Conservation (phyloP, 2,797 vertebrate species). For the Coregonus ussuriensis region DNA sequence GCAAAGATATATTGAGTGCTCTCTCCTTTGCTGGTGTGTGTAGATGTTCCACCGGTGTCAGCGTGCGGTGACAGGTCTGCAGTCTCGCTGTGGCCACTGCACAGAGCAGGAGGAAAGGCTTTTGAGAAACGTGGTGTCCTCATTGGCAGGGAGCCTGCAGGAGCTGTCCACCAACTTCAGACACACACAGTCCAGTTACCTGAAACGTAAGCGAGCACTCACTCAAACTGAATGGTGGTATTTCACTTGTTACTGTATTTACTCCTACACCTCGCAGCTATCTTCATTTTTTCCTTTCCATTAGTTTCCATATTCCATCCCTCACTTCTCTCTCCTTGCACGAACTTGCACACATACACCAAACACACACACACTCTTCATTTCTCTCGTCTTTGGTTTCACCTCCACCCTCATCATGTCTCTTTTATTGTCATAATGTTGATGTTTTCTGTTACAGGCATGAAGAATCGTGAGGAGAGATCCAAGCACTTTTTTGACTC, state of each 20-base stretch:
- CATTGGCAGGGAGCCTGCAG: constrained; percentile 93
- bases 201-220: constrained; percentile 87
- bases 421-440: neutral
- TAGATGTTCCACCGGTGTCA: constrained; percentile 99
- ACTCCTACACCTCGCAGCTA: neutral
- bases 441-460: constrained; percentile 75
- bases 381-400: neutral
- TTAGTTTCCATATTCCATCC: neutral
- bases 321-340: neutral
- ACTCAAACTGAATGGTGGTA: neutral
- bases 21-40: neutral
- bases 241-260: neutral
- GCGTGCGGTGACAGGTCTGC: constrained; percentile 87
- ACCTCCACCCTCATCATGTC: neutral
- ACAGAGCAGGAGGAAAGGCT: constrained; percentile 93
- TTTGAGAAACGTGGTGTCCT: constrained; percentile 90
- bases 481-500: constrained; percentile 97
- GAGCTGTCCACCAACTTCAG: constrained; percentile 92
- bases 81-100: constrained; percentile 85
- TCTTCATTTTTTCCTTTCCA: neutral
- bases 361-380: neutral
- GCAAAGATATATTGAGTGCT: neutral
- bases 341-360: neutral
- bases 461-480: constrained; percentile 98
- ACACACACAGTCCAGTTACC: constrained; percentile 93